Percentiles rank a stretch among this genome's conserved stretches.
Evolutionary conservation across 1,140 invertebrate genomes (phyloP).

Genomic region (Ceratina australensis): DNA sequence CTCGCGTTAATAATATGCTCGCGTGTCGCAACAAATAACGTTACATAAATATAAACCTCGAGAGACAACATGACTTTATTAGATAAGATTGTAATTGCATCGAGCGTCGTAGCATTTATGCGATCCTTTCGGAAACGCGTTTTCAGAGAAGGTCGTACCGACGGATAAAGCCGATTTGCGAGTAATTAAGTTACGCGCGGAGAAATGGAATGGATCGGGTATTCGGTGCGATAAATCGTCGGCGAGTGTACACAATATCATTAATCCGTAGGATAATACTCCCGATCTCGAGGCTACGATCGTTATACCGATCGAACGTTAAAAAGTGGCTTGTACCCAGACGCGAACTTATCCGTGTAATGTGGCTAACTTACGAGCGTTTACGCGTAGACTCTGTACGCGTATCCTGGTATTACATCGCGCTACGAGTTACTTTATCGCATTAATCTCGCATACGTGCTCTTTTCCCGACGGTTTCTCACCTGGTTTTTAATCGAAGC

Average conservation of each 20-base stretch:
- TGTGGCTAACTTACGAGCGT: neutral
- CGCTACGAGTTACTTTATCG: conserved; percentile 40
- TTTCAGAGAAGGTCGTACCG: no score
- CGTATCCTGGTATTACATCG: conserved; percentile 38
- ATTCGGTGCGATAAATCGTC: conserved; percentile 8
- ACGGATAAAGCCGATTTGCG: no score
- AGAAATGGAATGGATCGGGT: neutral
- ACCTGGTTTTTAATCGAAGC: conserved; percentile 38
- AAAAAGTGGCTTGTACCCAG: conserved; percentile 19
- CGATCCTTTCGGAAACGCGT: no score
- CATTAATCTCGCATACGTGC: conserved; percentile 36
- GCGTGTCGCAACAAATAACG: no score
- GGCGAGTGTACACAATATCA: conserved; percentile 14
- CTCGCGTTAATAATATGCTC: no score
- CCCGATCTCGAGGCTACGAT: conserved; percentile 16
- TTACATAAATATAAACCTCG: no score
- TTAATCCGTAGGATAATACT: conserved; percentile 25
- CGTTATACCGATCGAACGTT: conserved; percentile 28
- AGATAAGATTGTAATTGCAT: no score
- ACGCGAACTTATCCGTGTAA: neutral
- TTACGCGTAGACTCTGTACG: neutral
- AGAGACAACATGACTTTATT: no score
- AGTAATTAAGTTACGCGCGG: no score
- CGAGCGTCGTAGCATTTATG: no score
- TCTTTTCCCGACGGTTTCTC: conserved; percentile 31